phyloP scores from a whole-genome alignment of 2,113 vertebrate genomes.

The Actenoides hombroni region DNA sequence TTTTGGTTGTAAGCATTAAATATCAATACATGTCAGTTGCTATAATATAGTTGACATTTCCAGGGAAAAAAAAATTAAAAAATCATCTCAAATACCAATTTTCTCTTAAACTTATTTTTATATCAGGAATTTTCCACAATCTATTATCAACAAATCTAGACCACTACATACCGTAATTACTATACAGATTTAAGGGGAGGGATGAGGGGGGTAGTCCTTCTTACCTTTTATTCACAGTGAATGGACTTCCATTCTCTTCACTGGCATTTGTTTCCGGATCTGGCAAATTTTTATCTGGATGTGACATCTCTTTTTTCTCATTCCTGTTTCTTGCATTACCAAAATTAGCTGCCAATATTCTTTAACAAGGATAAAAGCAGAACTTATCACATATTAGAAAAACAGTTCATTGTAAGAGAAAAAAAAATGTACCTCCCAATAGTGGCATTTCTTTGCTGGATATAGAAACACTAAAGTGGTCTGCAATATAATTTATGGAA shows the following conservation, averaged over 20 bases:
- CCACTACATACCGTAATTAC: background rate
- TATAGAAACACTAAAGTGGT: background rate
- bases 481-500: background rate
- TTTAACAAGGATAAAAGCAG: background rate
- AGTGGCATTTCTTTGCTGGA: background rate
- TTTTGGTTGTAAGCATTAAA: background rate
- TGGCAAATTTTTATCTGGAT: background rate
- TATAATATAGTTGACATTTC: background rate
- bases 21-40: background rate
- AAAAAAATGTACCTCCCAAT: background rate
- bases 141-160: background rate
- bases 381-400: background rate
- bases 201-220: background rate
- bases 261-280: background rate
- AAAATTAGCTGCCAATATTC: constrained; percentile 57
- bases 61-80: background rate
- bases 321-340: background rate
- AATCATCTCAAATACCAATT: background rate
- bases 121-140: background rate
- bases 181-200: background rate
- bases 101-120: background rate
- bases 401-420: background rate
- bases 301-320: background rate
- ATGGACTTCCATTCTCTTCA: background rate
- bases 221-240: constrained; percentile 44